A percentile compares a stretch with the other conserved stretches of the same genome.
Evolutionary conservation across 2,113 vertebrate genomes (phyloP).

Genomic region (Myocastor coypus): DNA sequence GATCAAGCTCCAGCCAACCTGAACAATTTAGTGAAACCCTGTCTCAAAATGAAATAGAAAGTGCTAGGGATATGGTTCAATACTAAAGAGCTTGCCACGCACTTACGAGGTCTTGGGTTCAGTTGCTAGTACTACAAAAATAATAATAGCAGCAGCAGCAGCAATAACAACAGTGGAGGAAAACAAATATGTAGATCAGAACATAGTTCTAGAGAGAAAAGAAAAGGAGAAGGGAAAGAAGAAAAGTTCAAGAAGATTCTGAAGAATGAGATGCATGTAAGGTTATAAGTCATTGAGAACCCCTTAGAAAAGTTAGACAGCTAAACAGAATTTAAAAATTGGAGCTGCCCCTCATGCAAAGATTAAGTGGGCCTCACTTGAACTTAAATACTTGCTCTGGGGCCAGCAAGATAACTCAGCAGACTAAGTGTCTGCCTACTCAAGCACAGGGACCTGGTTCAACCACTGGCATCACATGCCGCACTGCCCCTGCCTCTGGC

Average conservation of each 20-base stretch:
- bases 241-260: neutral
- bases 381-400: neutral
- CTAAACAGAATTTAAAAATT: neutral
- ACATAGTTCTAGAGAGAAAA: neutral
- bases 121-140: neutral
- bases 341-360: neutral
- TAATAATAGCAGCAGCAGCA: neutral
- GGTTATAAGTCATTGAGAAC: neutral
- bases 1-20: neutral
- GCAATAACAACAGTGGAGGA: neutral
- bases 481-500: too few species aligned
- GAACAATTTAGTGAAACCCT: neutral
- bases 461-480: too few species aligned
- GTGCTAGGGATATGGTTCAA: neutral
- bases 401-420: too few species aligned
- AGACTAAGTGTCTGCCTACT: too few species aligned
- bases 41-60: neutral
- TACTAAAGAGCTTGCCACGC: neutral
- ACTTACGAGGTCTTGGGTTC: neutral
- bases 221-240: neutral
- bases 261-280: neutral
- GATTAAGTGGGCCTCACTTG: neutral
- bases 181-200: neutral
- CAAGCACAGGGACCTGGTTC: too few species aligned
- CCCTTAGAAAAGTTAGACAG: neutral